Base-by-base conservation (phyloP, 2,113 vertebrate genomes). In the Axis porcinus region DNA sequence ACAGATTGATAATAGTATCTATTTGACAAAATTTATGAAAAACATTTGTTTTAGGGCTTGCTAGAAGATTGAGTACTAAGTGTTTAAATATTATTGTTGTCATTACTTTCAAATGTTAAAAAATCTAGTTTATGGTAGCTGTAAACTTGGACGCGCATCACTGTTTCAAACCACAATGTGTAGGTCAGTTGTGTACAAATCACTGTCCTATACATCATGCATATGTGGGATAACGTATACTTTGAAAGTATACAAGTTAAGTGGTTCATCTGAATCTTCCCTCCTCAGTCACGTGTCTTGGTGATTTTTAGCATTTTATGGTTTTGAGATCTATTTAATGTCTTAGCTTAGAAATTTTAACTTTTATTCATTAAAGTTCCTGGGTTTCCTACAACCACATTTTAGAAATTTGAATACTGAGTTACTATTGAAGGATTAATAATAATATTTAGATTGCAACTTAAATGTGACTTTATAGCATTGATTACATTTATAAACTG, bases 341-440 rank as follows among this genome's bases (percentile, higher is more conserved):
- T 96, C n/a, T 88, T 94, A 52, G 91, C 25, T 89, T 28, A 94
- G 62, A 92, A 92, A 89, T 78, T 93, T 96, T 55, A 93, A 76
- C 47, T 94, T 98, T 95, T 88, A 58, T 96, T 81, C 47, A 94
- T 60, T 94, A 78, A 85, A 88, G 17, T 96, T 94, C 17, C 25
- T 92, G 85, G 21, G 79, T 91, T 95, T 70, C n/a, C 36, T 79
- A 93, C 6, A 94, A 76, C 60, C 19, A 62, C 17, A 86, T 81
- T 89, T 95, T 92, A 97, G 76, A 91, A 90, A 97, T 94, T 96
- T 76, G n/a, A 97, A 87, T 96, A 90, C 76, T 94, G 85, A 96
- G 16, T n/a, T 95, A 84, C 67, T 96, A 43, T 76, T 88, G 33
- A 89, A 95, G 13, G 40, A 64, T 97, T 98, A 92, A 79, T 94